Evolutionary conservation across 2,113 vertebrate species (phyloP).

Genomic region (Periophthalmus modestus): DNA sequence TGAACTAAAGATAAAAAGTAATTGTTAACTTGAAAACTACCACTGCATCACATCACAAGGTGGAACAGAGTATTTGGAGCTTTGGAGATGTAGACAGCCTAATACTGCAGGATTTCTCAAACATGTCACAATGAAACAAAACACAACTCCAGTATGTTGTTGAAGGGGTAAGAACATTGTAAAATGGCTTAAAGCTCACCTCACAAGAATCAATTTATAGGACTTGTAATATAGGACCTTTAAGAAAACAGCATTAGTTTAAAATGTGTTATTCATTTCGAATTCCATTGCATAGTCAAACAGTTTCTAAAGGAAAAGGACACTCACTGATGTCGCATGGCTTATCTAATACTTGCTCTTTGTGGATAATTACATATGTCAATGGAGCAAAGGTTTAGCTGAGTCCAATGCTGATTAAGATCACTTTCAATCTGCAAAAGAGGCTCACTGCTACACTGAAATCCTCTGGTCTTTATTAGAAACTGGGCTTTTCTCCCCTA

Average conservation of each 20-base stretch:
- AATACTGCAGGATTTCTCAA: too few species aligned
- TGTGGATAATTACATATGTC: slow-evolving; percentile 1
- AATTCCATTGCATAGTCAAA: background rate
- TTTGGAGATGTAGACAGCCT: too few species aligned
- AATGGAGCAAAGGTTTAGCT: background rate
- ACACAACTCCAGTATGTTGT: too few species aligned
- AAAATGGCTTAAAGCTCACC: too few species aligned
- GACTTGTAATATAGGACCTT: too few species aligned
- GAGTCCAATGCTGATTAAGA: background rate
- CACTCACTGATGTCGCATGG: background rate
- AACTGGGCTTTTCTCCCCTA: slow-evolving; percentile 15
- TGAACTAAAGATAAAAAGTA: too few species aligned
- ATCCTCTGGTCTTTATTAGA: slow-evolving; percentile 9
- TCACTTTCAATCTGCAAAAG: slow-evolving; percentile 17
- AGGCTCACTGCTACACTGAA: slow-evolving; percentile 5
- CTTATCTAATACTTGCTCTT: slow-evolving; percentile 5
- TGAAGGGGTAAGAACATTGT: too few species aligned
- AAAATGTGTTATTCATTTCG: background rate
- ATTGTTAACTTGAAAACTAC: too few species aligned
- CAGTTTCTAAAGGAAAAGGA: background rate
- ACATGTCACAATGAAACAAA: too few species aligned
- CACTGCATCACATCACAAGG: too few species aligned
- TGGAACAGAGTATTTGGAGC: too few species aligned
- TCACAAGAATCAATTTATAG: too few species aligned
- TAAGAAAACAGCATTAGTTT: background rate